Conservation (phyloP, 2,113 vertebrate species). For the Phaetusa simplex region DNA sequence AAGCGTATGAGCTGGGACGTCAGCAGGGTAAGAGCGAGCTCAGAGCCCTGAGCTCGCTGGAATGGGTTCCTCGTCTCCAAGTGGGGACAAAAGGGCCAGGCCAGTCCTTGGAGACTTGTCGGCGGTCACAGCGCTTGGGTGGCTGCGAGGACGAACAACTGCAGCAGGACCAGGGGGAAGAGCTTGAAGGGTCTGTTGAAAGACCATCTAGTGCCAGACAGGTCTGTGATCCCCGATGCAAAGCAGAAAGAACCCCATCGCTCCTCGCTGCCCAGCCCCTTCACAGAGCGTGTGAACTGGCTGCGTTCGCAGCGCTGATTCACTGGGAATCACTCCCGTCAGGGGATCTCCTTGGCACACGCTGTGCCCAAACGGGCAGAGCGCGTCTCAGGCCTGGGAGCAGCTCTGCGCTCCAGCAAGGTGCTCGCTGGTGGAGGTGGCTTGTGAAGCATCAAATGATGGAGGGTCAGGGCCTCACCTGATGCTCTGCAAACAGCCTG, state of each 20-base stretch:
- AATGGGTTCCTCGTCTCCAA: accelerated
- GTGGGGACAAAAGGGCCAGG: background rate
- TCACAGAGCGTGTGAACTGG: accelerated
- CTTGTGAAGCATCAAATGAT: background rate
- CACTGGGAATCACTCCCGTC: background rate
- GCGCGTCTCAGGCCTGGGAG: background rate
- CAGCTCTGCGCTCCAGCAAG: background rate
- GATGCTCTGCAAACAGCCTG: background rate
- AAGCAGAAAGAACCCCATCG: background rate
- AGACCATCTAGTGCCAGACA: background rate
- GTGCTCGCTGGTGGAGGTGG: background rate
- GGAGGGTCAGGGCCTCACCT: background rate
- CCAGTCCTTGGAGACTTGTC: background rate
- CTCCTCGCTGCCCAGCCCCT: background rate
- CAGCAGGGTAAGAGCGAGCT: background rate
- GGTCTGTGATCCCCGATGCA: background rate
- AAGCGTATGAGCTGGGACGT: accelerated
- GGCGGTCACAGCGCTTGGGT: background rate
- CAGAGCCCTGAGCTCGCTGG: background rate
- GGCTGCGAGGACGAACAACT: background rate
- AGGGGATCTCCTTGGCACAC: background rate
- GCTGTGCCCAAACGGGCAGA: background rate
- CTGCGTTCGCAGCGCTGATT: background rate
- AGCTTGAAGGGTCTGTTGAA: background rate
- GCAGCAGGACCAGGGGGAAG: background rate